Evolutionary conservation across 2,113 vertebrate species (phyloP), one percentile per base, ranked within the genome.

Genomic region (Onychostoma macrolepis): DNA sequence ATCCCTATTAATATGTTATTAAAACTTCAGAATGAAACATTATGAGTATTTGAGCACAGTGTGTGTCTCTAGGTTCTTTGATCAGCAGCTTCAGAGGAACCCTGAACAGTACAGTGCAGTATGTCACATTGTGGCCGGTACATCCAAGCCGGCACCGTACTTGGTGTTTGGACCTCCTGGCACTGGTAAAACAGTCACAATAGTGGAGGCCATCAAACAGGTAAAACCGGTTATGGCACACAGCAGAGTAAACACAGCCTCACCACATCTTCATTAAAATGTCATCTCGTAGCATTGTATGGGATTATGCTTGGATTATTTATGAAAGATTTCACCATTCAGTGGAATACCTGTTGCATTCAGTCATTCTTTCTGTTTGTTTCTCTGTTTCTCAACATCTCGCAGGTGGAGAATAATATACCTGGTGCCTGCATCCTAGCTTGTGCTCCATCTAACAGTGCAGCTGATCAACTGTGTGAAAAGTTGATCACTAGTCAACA

Each of bases 111-210:
- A 91, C 65, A 90, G 65, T 30, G 98, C 97, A 0, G 93, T 99
- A 50, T 92, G 89, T 10, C 93, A 96, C 79, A 98, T 99, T 1
- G 94, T 99, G 3, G 92, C 85, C 0, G 98, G 97, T 1, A 91
- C 93, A 6, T 98, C 96, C 83, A 96, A 95, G 80, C 98, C 98
- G 0, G 97, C 97, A 3, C 98, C 98, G 0, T 99, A 99, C 91
- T 93, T 99, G 91, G 93, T 99, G 89, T 99, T 99, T n/a, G 98
- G 98, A 0, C 98, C 98, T 26, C 98, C 98, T 0, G 98, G 98
- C 56, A 99, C 98, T 0, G 98, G 98, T 86, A 99, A 99, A 94
- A 99, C 98, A 0, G 96, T 98, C 87, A 99, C 98, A 0, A 0
- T 99, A 48, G 98, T 99, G 75, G 98, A 99, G 76, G 95, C 97